Conservation (phyloP, 2,888 invertebrate species). For the Lymantria dispar region DNA sequence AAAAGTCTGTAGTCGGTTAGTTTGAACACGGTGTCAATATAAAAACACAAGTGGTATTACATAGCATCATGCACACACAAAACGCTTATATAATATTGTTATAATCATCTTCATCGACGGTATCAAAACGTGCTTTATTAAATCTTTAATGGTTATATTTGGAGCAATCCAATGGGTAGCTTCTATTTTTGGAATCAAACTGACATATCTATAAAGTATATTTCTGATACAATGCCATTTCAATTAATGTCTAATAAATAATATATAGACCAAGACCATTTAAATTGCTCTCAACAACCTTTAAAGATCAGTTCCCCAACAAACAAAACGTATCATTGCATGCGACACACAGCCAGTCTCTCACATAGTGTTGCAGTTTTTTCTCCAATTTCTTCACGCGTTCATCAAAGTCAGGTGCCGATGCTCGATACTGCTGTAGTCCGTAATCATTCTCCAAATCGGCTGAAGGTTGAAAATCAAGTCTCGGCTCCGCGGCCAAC, state of each 20-base stretch:
- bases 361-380: constrained; percentile 74
- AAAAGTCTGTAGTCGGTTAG: not conserved
- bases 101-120: constrained; percentile 19
- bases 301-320: not conserved
- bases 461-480: constrained; percentile 80
- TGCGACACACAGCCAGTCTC: constrained; percentile 60
- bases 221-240: too few relatives aligned
- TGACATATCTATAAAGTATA: too few relatives aligned
- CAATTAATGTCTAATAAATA: not conserved
- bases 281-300: constrained; percentile 16
- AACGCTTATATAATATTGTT: constrained; percentile 1
- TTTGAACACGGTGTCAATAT: constrained; percentile 7
- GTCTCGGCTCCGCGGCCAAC: constrained; percentile 89
- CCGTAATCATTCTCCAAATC: constrained; percentile 91
- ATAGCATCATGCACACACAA: constrained; percentile 7
- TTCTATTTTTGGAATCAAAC: too few relatives aligned
- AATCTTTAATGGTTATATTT: not conserved
- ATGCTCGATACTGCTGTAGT: constrained; percentile 92
- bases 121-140: constrained; percentile 39
- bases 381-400: constrained; percentile 89
- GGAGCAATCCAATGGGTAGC: constrained; percentile 4
- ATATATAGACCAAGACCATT: constrained; percentile 4
- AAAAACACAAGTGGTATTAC: constrained; percentile 13
- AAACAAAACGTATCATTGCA: constrained; percentile 39
- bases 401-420: constrained; percentile 92